Base-by-base conservation (phyloP, 2,113 vertebrate genomes). In the Neotragus pygmaeus region DNA sequence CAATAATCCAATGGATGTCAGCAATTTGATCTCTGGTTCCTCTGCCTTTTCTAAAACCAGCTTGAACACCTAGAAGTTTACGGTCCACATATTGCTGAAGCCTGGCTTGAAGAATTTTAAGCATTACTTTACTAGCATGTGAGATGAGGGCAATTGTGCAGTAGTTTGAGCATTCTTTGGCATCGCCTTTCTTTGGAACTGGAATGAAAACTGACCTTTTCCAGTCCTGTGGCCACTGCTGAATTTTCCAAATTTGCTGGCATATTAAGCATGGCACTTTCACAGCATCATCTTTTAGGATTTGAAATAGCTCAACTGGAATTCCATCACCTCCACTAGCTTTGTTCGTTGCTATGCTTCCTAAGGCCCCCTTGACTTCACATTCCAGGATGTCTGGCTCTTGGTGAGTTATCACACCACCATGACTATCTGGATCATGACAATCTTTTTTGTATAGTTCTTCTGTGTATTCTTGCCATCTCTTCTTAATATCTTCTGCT, bases 101-200 rank as follows among this genome's bases (percentile, higher is more conserved):
- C 9, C 64, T 36, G 64, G 17, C n/a, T 70, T 21, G n/a, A 0
- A 36, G 64, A 21, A 70, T 70, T 36, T 64, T 36, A n/a, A 21
- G 64, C 17, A 70, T 36, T 70, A 21, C n/a, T 70, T 70, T 21
- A 70, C 64, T 10, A 66, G 64, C 33, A 0, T 66, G 33, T 66
- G 64, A 66, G 3, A 19, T 36, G 64, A 66, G 2, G 19, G 33
- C 64, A 36, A 10, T 66, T 66, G 64, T 66, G 17, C 0, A 0
- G 64, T 36, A 66, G 33, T 36, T n/a, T 21, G 64, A 66, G 33
- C 64, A 66, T 19, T 66, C 16, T 19, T n/a, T 66, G 64, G 64
- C 16, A 36, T 10, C 21, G 64, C 64, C 64, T 66, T 66, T 66
- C 33, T 66, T 66, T 66, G 64, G 33, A 17, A 10, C 10, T n/a